Percentiles rank a stretch among this genome's conserved stretches.
These are phyloP conservation scores for Kryphioiulus occultus DNA, from an alignment of 2,888 invertebrate genomes.

Conservation along the genomic window DNA sequence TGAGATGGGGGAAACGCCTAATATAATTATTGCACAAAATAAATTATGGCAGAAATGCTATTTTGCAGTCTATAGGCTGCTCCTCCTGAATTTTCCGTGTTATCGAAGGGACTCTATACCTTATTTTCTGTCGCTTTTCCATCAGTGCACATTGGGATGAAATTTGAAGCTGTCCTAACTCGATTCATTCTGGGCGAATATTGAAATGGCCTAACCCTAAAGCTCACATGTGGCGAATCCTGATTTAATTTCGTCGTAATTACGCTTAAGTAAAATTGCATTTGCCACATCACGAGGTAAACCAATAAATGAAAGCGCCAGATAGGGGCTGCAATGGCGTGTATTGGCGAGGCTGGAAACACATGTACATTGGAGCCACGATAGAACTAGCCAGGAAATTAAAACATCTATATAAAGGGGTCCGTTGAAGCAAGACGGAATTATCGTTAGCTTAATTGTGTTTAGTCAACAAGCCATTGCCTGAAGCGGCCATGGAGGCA, in stretches of 20 bases:
- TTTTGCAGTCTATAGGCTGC: constrained; percentile 39
- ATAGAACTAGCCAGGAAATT: background rate
- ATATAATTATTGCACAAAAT: constrained; percentile 37
- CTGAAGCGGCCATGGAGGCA: background rate
- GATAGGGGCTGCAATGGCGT: background rate
- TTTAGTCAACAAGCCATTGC: constrained; percentile 39
- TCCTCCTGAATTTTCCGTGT: constrained; percentile 32
- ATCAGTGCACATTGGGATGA: constrained; percentile 36
- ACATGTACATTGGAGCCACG: background rate
- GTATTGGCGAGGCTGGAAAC: background rate
- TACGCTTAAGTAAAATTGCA: constrained; percentile 40
- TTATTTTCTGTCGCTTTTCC: constrained; percentile 11
- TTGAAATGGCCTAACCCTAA: constrained; percentile 32
- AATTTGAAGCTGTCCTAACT: constrained; percentile 38
- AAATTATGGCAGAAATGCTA: constrained; percentile 33
- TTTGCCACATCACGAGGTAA: constrained; percentile 39
- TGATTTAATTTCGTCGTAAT: constrained; percentile 39
- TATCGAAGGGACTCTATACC: background rate
- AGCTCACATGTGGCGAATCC: constrained; percentile 32
- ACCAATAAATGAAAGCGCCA: constrained; percentile 6
- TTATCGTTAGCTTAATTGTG: constrained; percentile 40
- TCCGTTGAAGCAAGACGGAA: constrained; percentile 26
- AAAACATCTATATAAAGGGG: background rate
- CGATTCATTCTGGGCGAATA: background rate
- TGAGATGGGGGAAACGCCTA: constrained; percentile 16